These are phyloP conservation scores for Pristionchus fissidentatus DNA, from an alignment of 2,888 invertebrate species.

Conservation along the genomic window DNA sequence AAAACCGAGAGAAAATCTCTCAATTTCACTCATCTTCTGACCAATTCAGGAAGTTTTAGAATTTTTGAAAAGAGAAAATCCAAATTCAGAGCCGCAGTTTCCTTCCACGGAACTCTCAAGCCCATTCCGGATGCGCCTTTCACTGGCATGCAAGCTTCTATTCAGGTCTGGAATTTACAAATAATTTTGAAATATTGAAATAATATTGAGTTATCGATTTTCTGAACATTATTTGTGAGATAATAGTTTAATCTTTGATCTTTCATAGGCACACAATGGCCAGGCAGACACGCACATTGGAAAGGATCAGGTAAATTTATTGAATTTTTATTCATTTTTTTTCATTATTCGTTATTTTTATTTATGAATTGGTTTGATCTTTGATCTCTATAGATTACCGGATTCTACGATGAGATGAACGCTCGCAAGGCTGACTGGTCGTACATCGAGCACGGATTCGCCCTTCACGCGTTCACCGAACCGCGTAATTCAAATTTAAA, in stretches of 20 bases:
- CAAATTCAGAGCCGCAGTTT: slow-evolving; percentile 59
- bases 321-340: background rate
- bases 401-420: slow-evolving; percentile 64
- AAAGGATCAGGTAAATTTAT: slow-evolving; percentile 51
- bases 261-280: slow-evolving; percentile 65
- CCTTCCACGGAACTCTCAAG: slow-evolving; percentile 69
- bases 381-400: slow-evolving; percentile 50
- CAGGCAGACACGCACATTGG: slow-evolving; percentile 65
- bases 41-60: no score
- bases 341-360: background rate
- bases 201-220: background rate
- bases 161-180: slow-evolving; percentile 52
- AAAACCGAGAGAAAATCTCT: no score
- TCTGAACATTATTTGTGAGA: background rate
- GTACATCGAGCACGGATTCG: slow-evolving; percentile 65
- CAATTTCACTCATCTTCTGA: no score
- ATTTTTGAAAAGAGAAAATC: background rate
- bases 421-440: slow-evolving; percentile 66
- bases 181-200: background rate
- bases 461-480: slow-evolving; percentile 68
- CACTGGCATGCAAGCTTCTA: slow-evolving; percentile 53
- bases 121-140: slow-evolving; percentile 61
- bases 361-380: background rate
- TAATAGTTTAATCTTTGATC: background rate
- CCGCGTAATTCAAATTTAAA: slow-evolving; percentile 49